Evolutionary conservation across 1,140 invertebrate genomes (phyloP), one percentile per base, ranked within the genome.

Genomic region (Acromyrmex heyeri): DNA sequence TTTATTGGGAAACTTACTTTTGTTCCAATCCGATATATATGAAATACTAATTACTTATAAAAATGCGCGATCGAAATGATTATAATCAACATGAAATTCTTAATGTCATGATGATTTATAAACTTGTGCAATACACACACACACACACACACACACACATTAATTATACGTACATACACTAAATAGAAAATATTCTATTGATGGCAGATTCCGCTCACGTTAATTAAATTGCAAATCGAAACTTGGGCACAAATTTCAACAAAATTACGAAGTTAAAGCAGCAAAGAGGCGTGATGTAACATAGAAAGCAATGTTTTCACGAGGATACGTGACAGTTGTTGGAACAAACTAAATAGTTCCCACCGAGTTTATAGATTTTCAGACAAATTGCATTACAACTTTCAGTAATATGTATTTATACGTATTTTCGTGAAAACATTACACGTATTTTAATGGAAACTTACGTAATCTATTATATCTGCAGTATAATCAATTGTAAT

Each of bases 291-390:
- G 44, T 3, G 50, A 61, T 18, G 14, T 10, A 16, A 21, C 34
- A 21, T 48, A n/a, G 27, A 30, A 21, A 12, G 53, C 4, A 21
- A 64, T 48, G 24, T 73, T 83, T 62, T 73, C 69, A 30, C 24
- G 55, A 61, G 16, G n/a, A 57, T 81, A 70, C 50, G 18, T 62
- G 38, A 73, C 79, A 61, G 69, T 73, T 73, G 79, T 27, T 48
- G 34, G 24, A 61, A 73, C 38, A 34, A 30, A 73, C 38, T 61
- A 73, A 72, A 73, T 73, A 62, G 79, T 73, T 83, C 48, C 14
- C 55, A 59, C n/a, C 18, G 67, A 82, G 53, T 57, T 81, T 44
- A 27, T 59, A 38, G n/a, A 61, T 72, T 82, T 82, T 30, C 38
- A 10, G 18, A 2, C 27, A 83, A 83, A 83, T 83, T 48, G 24